Evolutionary conservation across 2,888 invertebrate genomes (phyloP).

Genomic region (Acrobeloides nanus): DNA sequence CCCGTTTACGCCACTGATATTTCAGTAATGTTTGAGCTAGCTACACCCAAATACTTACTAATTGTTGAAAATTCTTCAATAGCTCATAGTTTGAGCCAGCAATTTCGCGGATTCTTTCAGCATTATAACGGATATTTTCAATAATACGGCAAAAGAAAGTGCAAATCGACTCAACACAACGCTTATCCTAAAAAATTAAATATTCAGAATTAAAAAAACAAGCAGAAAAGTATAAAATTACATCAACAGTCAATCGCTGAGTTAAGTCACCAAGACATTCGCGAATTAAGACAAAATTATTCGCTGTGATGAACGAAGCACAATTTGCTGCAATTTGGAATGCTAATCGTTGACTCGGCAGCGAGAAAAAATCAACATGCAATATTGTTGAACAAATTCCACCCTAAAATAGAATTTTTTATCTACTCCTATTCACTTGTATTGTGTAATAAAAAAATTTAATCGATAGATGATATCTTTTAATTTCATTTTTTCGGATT

Average conservation of each 20-base stretch:
- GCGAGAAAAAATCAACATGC: conserved; percentile 95
- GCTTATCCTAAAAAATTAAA: conserved; percentile 71
- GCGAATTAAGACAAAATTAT: conserved; percentile 67
- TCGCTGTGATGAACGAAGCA: conserved; percentile 64
- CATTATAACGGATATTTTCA: conserved; percentile 88
- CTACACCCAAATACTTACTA: conserved; percentile 19
- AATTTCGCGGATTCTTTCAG: conserved; percentile 81
- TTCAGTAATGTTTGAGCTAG: too few relatives aligned
- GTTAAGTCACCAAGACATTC: conserved; percentile 40
- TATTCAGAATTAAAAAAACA: conserved; percentile 2
- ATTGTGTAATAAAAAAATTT: too few relatives aligned
- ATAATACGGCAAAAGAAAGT: conserved; percentile 89
- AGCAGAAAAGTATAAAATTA: conserved; percentile 10
- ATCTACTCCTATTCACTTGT: too few relatives aligned
- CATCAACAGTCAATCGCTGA: conserved; percentile 33
- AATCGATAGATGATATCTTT: conserved; percentile 11
- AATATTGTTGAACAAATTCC: conserved; percentile 92
- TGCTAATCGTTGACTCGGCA: conserved; percentile 91
- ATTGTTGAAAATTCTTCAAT: conserved; percentile 34
- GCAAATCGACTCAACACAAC: conserved; percentile 93
- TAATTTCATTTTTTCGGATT: too few relatives aligned
- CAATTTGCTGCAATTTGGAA: conserved; percentile 94
- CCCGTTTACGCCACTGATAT: too few relatives aligned
- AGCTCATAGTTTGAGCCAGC: conserved; percentile 58
- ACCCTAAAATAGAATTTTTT: conserved; percentile 67